phyloP scores from a whole-genome alignment of 1,140 invertebrate species.

The Pachyrhynchus sulphureomaculatus region DNA sequence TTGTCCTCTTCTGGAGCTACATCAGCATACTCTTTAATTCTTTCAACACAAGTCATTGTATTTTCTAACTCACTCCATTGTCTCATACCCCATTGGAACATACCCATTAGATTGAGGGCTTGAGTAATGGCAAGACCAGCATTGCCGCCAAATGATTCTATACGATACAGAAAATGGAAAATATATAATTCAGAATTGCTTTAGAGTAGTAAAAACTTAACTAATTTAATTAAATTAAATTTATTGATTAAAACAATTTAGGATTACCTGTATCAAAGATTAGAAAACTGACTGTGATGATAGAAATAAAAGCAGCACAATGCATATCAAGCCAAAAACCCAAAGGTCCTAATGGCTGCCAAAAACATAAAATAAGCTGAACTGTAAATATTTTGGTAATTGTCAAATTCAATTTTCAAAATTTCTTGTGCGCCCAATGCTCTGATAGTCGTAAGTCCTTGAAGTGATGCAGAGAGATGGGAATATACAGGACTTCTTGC shows the following conservation, averaged over 20 bases:
- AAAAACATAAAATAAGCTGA: constrained; percentile 68
- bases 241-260: too few relatives aligned
- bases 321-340: constrained; percentile 65
- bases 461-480: constrained; percentile 75
- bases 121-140: too few relatives aligned
- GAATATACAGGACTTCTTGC: constrained; percentile 80
- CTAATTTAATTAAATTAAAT: neutral
- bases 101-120: constrained; percentile 58
- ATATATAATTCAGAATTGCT: neutral
- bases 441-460: too few relatives aligned
- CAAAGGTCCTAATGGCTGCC: constrained; percentile 62
- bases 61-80: too few relatives aligned
- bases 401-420: constrained; percentile 73
- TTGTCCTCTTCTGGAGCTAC: too few relatives aligned
- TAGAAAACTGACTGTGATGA: constrained; percentile 60
- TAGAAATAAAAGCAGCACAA: constrained; percentile 66
- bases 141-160: constrained; percentile 54
- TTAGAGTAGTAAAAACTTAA: neutral
- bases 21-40: too few relatives aligned
- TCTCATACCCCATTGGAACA: constrained; percentile 74
- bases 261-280: constrained; percentile 52
- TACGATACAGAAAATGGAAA: neutral
- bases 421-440: constrained; percentile 64
- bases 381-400: too few relatives aligned
- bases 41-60: constrained; percentile 35